A percentile compares a stretch with the other conserved stretches of the same genome.
Evolutionary conservation across 2,113 vertebrate genomes (phyloP).

Genomic region (Chloropsis hardwickii): DNA sequence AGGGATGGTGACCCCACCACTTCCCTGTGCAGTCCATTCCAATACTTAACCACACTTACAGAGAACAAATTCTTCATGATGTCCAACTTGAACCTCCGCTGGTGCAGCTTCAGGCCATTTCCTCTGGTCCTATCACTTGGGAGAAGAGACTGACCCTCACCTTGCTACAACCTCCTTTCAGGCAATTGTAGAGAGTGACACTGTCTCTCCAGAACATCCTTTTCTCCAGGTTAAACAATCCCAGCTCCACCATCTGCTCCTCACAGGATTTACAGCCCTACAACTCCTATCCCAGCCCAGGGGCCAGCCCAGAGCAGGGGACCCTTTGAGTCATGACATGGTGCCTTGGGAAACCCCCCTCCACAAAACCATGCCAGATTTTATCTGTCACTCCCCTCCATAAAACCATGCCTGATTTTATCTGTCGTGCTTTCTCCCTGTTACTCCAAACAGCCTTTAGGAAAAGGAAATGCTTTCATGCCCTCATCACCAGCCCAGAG

Average conservation of each 20-base stretch:
- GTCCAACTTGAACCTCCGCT: neutral
- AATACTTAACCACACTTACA: neutral
- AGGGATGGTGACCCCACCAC: neutral
- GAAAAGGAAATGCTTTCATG: neutral
- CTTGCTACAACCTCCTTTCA: neutral
- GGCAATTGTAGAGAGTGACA: neutral
- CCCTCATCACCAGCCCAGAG: neutral
- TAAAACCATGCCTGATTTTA: neutral
- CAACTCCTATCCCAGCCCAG: neutral
- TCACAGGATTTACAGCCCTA: neutral
- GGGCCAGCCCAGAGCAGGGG: neutral
- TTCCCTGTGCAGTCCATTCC: neutral
- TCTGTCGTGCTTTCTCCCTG: neutral
- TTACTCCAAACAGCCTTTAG: neutral
- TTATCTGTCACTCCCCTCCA: neutral
- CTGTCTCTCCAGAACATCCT: neutral
- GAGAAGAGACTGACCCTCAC: neutral
- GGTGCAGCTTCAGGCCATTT: neutral
- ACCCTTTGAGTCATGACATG: rapidly evolving
- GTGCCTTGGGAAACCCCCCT: neutral
- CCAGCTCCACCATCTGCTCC: neutral
- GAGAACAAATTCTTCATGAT: neutral
- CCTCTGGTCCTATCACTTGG: neutral
- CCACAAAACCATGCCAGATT: neutral
- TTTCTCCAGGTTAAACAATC: neutral